These are phyloP conservation scores for Popillia japonica DNA, from an alignment of 1,140 invertebrate species.

Conservation along the genomic window DNA sequence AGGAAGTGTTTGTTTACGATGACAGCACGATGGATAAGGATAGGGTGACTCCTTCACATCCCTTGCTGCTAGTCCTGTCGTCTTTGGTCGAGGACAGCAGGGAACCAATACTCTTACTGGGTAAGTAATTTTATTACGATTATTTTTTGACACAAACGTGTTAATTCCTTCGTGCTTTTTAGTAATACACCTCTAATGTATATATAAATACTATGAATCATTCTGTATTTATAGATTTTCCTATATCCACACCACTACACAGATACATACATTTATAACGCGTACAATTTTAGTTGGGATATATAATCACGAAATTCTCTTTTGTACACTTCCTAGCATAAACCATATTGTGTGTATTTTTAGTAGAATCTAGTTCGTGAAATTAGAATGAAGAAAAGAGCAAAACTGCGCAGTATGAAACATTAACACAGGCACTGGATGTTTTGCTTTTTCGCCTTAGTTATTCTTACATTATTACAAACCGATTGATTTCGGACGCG, in stretches of 20 bases:
- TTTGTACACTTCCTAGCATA: too few species aligned
- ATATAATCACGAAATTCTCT: too few species aligned
- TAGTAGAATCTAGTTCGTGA: too few species aligned
- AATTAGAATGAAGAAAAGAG: neutral
- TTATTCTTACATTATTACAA: constrained; percentile 8
- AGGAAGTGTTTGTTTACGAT: constrained; percentile 76
- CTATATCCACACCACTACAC: constrained; percentile 11
- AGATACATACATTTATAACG: too few species aligned
- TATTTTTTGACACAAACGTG: neutral
- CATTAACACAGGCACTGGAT: constrained; percentile 42
- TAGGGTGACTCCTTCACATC: constrained; percentile 66
- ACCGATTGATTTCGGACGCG: neutral
- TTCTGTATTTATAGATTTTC: constrained; percentile 15
- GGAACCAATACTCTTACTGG: constrained; percentile 73
- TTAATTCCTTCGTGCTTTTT: neutral
- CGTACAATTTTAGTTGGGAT: too few species aligned
- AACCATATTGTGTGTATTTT: too few species aligned
- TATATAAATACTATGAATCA: constrained; percentile 32
- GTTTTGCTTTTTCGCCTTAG: constrained; percentile 43
- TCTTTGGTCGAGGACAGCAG: constrained; percentile 76
- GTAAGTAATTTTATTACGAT: constrained; percentile 64
- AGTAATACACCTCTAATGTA: constrained; percentile 26
- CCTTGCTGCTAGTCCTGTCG: constrained; percentile 72
- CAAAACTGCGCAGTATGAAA: constrained; percentile 48
- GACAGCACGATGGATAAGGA: constrained; percentile 71